phyloP scores from a whole-genome alignment of 2,888 invertebrate genomes.

The Chymomyza procnemis region DNA sequence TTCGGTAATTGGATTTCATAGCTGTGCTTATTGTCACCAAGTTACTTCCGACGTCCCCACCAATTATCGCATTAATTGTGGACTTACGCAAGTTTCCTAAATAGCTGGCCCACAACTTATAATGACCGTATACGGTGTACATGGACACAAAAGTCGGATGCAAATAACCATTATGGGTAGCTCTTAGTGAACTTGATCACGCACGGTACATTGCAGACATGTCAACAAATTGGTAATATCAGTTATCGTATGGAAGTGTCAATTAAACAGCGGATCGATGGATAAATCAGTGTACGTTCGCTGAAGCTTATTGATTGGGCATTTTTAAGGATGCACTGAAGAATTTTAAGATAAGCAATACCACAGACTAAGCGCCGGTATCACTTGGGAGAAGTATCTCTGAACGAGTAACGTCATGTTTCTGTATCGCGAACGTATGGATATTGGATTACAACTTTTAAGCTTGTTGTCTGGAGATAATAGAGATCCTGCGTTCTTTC shows the following conservation, averaged over 20 bases:
- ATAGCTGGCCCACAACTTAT: background rate
- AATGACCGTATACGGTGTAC: background rate
- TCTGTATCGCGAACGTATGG: too few relatives aligned
- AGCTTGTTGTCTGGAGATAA: too few relatives aligned
- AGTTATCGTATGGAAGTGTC: background rate
- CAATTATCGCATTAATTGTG: background rate
- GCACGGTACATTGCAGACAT: background rate
- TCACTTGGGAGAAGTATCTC: too few relatives aligned
- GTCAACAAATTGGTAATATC: background rate
- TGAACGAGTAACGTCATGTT: too few relatives aligned
- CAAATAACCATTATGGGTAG: background rate
- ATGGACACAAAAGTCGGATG: background rate
- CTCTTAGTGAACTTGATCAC: background rate
- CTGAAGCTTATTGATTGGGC: too few relatives aligned
- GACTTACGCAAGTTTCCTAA: constrained; percentile 1
- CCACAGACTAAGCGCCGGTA: too few relatives aligned
- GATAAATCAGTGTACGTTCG: background rate
- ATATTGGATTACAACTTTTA: too few relatives aligned
- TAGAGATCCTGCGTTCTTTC: too few relatives aligned
- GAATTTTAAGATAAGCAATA: too few relatives aligned
- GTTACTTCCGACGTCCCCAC: constrained; percentile 45
- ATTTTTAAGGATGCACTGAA: too few relatives aligned
- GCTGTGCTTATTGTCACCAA: constrained; percentile 18
- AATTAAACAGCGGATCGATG: background rate
- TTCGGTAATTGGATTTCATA: constrained; percentile 62